Base-by-base conservation (phyloP, 23 tunicate genomes). In the Halocynthia roretzi region DNA sequence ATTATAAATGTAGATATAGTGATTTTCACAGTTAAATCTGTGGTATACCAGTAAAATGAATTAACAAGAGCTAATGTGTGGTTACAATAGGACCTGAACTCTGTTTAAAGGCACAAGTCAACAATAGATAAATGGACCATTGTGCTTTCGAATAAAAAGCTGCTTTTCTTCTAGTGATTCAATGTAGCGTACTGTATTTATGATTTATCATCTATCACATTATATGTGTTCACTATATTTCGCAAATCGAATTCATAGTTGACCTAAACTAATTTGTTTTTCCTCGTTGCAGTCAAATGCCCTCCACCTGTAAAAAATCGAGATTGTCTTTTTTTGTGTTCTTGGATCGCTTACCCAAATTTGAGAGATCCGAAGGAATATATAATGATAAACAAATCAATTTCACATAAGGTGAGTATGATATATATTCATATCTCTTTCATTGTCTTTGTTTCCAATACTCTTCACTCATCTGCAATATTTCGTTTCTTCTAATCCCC, bases 301-400 rank as follows among this genome's bases (percentile, higher is more conserved):
- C 98, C 98, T 19, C 64, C 98, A 8, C 98, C 98, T 5, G 83
- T 92, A 12, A 92, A 92, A 65, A 82, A 84, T 14, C 78, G 98
- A 56, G 98, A 92, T 65, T 91, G 90, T 22, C 77, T 92, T 5
- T 86, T 92, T 63, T 78, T 92, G 18, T 86, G 85, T 78, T 92
- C 98, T 11, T 92, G 98, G 98, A 92, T 92, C 21, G 98, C 98
- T 15, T 92, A 92, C 80, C 98, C 98, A 11, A 92, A 77, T 62
- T 86, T 92, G 92, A 82, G 98, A 51, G 92, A 92, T 20, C 98
- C 98, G 8, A 75, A 72, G 48, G 98, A 92, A 86, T 92, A 92
- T 60, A 81, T 92, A 20, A 92, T 92, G 98, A 92, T 92, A 56
- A 92, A 92, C 72, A 86, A 80, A 82, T 92, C 98, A 10, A 87